These are phyloP conservation scores for Turnix velox DNA, from an alignment of 2,113 vertebrate species.

Conservation along the genomic window DNA sequence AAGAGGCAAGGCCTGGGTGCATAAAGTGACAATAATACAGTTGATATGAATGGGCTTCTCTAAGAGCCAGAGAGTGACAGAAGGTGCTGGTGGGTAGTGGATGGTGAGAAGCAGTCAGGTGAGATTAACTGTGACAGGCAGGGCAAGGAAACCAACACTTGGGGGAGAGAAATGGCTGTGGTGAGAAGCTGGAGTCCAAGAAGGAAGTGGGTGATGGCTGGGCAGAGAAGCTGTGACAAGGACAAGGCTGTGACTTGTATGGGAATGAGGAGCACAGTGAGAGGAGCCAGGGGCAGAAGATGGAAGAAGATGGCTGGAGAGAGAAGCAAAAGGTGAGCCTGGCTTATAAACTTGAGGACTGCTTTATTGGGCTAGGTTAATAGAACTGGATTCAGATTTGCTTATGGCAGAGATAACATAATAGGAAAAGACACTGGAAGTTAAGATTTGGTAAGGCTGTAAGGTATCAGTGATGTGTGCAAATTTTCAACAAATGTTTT, in stretches of 20 bases:
- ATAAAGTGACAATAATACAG: background rate
- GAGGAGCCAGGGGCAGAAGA: fast-evolving
- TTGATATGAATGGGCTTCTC: background rate
- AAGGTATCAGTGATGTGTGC: background rate
- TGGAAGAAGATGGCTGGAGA: background rate
- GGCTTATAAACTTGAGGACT: fast-evolving
- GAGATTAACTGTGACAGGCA: background rate
- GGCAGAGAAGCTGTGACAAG: background rate
- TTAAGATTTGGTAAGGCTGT: background rate
- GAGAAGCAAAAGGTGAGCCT: background rate
- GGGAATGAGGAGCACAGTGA: fast-evolving
- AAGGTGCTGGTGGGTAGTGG: background rate
- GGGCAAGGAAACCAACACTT: background rate
- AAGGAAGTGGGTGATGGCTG: background rate
- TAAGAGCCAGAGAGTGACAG: background rate
- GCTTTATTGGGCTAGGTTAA: fast-evolving
- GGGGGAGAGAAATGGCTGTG: too few relatives aligned
- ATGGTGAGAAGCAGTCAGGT: background rate
- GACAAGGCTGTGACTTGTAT: fast-evolving
- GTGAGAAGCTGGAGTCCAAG: background rate
- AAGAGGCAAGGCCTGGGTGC: background rate
- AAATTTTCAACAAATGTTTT: background rate
- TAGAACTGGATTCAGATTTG: background rate
- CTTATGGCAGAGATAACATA: fast-evolving
- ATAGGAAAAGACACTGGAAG: background rate